Conservation (phyloP, 1,140 invertebrate genomes). For the Ips typographus region DNA sequence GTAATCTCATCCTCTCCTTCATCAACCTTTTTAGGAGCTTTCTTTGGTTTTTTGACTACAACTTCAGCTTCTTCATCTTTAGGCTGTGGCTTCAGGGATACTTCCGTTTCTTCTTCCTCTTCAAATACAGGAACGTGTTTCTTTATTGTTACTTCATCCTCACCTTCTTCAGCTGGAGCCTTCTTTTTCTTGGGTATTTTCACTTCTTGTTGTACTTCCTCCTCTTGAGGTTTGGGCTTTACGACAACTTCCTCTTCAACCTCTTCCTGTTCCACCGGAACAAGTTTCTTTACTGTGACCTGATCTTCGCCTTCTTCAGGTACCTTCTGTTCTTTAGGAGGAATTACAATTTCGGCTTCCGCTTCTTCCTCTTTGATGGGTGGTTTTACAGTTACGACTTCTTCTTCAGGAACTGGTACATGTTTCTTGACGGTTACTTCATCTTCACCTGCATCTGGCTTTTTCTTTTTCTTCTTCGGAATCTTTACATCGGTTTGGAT, state of each 20-base stretch:
- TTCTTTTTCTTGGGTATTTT: conserved; percentile 15
- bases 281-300: conserved; percentile 47
- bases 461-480: conserved; percentile 59
- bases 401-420: conserved; percentile 25
- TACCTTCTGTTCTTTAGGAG: conserved; percentile 57
- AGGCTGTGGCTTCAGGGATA: conserved; percentile 38
- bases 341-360: conserved; percentile 57
- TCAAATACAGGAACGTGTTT: conserved; percentile 32
- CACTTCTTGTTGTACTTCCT: conserved; percentile 31
- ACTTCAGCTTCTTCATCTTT: conserved; percentile 40
- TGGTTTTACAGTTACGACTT: conserved; percentile 6
- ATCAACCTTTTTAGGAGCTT: conserved; percentile 16
- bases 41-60: conserved; percentile 17
- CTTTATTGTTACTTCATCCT: conserved; percentile 33
- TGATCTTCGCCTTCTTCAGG: conserved; percentile 41
- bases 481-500: conserved; percentile 55
- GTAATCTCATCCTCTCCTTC: conserved; percentile 34
- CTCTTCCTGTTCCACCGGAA: conserved; percentile 36
- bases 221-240: conserved; percentile 40
- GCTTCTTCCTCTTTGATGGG: conserved; percentile 49
- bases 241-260: conserved; percentile 24
- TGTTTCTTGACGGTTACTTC: conserved; percentile 48
- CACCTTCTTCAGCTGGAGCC: conserved; percentile 18
- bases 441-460: conserved; percentile 45
- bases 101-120: conserved; percentile 39